A percentile compares a stretch with the other conserved stretches of the same genome.
phyloP scores from a whole-genome alignment of 2,888 invertebrate genomes.

The Drosophila infuscata region DNA sequence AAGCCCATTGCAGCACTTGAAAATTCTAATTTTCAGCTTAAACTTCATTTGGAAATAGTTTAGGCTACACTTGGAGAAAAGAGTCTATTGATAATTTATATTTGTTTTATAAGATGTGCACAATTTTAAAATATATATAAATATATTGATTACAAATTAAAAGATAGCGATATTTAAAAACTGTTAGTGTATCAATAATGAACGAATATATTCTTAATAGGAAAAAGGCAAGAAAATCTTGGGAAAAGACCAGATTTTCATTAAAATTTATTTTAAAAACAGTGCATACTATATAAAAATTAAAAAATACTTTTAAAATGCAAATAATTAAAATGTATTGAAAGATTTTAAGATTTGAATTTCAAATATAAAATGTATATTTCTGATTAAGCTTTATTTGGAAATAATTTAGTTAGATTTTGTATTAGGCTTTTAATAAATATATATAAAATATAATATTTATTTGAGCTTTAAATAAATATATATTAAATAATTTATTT shows the following conservation, averaged over 20 bases:
- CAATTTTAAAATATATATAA: background rate
- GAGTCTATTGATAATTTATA: background rate
- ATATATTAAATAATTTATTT: background rate
- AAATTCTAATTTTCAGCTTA: conserved; percentile 78
- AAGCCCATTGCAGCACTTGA: conserved; percentile 76
- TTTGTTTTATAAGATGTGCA: background rate
- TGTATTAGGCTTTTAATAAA: no score
- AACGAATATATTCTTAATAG: background rate
- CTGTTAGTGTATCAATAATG: background rate
- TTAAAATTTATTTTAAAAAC: background rate
- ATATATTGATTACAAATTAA: background rate
- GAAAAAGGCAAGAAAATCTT: background rate
- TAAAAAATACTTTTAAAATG: background rate
- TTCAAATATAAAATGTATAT: background rate
- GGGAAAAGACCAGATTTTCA: background rate
- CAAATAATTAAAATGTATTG: background rate
- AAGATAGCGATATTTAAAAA: background rate
- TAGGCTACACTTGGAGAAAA: background rate
- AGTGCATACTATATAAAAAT: no score
- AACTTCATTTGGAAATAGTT: conserved; percentile 74
- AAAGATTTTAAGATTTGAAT: background rate
- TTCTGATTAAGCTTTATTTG: background rate
- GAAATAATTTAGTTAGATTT: background rate
- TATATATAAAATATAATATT: no score
- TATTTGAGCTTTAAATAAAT: no score